Percentiles rank a stretch among this genome's conserved stretches.
These are phyloP conservation scores for Mesoligia furuncula DNA, from an alignment of 2,888 invertebrate genomes.

Conservation along the genomic window DNA sequence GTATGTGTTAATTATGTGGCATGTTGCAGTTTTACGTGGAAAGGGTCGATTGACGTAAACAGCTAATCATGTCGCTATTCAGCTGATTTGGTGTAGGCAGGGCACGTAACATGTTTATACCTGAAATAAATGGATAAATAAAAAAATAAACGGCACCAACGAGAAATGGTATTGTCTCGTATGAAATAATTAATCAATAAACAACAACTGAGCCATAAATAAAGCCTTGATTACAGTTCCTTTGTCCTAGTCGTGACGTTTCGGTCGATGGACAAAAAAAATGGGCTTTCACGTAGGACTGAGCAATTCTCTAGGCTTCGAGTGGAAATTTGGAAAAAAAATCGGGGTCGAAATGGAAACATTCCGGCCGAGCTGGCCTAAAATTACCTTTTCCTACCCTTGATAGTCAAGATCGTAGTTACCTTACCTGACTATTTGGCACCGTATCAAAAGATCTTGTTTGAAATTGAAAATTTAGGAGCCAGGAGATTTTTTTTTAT, in stretches of 20 bases:
- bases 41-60: too few relatives aligned
- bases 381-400: slow-evolving; percentile 31
- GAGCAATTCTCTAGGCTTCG: not conserved
- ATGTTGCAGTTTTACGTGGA: too few relatives aligned
- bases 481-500: not conserved
- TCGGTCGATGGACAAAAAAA: too few relatives aligned
- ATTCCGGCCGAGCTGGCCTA: slow-evolving; percentile 1
- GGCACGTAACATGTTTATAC: too few relatives aligned
- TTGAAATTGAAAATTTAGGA: not conserved
- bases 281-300: not conserved
- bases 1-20: too few relatives aligned
- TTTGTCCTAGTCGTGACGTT: not conserved
- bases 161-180: not conserved
- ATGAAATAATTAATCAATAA: not conserved
- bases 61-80: too few relatives aligned
- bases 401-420: slow-evolving; percentile 16
- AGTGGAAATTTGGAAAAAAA: slow-evolving; percentile 40
- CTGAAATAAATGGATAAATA: too few relatives aligned
- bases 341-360: slow-evolving; percentile 5
- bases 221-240: not conserved
- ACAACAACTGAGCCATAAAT: not conserved
- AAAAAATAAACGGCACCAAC: too few relatives aligned
- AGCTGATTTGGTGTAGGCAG: too few relatives aligned
- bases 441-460: not conserved
- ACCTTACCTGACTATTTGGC: slow-evolving; percentile 22